Conservation (phyloP, 2,113 vertebrate genomes). For the Istiophorus platypterus region DNA sequence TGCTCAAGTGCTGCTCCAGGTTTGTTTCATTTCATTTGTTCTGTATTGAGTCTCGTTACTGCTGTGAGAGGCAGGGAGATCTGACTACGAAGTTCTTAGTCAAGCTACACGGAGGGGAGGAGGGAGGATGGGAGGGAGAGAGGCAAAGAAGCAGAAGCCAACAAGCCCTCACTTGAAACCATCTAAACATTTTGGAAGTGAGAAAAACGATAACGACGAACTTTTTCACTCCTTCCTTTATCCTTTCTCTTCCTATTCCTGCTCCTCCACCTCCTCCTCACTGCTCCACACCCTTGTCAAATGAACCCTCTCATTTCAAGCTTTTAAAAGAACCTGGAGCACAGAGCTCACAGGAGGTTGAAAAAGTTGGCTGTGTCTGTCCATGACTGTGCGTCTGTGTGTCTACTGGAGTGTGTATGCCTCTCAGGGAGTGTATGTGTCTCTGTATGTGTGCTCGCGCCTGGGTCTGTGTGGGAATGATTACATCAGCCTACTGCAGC, state of each 20-base stretch:
- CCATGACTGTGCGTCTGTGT: conserved; percentile 78
- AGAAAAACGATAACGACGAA: conserved; percentile 36
- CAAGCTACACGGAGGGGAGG: conserved; percentile 54
- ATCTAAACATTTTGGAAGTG: conserved; percentile 31
- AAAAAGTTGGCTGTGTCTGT: conserved; percentile 76
- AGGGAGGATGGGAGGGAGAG: conserved; percentile 20
- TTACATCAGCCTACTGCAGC: conserved; percentile 83
- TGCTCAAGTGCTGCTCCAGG: conserved; percentile 62
- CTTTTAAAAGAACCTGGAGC: conserved; percentile 65
- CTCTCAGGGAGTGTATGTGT: conserved; percentile 30
- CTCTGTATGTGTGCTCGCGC: conserved; percentile 32
- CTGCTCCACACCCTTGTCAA: conserved; percentile 64
- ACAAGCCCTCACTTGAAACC: conserved; percentile 55
- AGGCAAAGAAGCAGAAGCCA: conserved; percentile 25
- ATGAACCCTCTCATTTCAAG: conserved; percentile 55
- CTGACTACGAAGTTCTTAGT: conserved; percentile 69
- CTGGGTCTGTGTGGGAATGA: conserved; percentile 82
- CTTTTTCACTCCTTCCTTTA: conserved; percentile 42
- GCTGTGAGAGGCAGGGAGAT: conserved; percentile 53
- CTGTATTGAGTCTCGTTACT: conserved; percentile 68
- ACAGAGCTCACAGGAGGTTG: conserved; percentile 57
- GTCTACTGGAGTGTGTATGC: conserved; percentile 59
- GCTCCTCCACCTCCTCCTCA: conserved; percentile 26
- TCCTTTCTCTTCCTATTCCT: conserved; percentile 28
- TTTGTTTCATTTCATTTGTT: conserved; percentile 76